Conservation (phyloP, 2,888 invertebrate species). For the Sphaerophoria rueppellii region DNA sequence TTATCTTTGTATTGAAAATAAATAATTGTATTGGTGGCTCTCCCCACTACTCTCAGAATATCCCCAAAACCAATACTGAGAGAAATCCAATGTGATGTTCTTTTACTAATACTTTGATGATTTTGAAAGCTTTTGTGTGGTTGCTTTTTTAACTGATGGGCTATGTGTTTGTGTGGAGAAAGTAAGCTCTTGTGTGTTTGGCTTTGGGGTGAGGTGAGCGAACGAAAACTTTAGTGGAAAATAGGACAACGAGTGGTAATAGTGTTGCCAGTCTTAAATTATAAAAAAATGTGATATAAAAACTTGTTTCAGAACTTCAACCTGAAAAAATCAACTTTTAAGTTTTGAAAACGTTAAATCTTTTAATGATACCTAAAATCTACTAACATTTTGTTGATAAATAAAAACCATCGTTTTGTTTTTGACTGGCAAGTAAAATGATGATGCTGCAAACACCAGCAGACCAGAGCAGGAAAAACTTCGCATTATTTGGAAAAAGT, state of each 20-base stretch:
- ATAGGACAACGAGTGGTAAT: slow-evolving; percentile 46
- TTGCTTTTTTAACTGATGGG: not conserved
- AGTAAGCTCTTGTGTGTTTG: slow-evolving; percentile 33
- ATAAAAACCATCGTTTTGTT: too few relatives aligned
- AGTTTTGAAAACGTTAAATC: too few relatives aligned
- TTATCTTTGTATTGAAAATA: slow-evolving; percentile 9
- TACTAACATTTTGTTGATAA: too few relatives aligned
- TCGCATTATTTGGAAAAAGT: too few relatives aligned
- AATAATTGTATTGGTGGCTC: slow-evolving; percentile 24
- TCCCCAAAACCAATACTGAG: slow-evolving; percentile 57
- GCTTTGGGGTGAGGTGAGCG: slow-evolving; percentile 20
- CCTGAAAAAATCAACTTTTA: too few relatives aligned
- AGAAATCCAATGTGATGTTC: slow-evolving; percentile 46
- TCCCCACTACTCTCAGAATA: slow-evolving; percentile 58
- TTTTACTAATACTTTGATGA: slow-evolving; percentile 8
- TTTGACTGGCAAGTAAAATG: too few relatives aligned
- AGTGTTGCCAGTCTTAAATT: slow-evolving; percentile 37
- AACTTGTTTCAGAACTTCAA: too few relatives aligned
- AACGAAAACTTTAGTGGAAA: slow-evolving; percentile 60
- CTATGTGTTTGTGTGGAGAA: slow-evolving; percentile 43
- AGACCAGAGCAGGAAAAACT: too few relatives aligned
- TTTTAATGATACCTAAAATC: too few relatives aligned
- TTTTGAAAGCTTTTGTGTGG: not conserved
- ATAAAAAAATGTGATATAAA: too few relatives aligned
- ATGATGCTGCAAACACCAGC: too few relatives aligned